phyloP scores from a whole-genome alignment of 2,797 vertebrate genomes.

The Rhabdophis nuchalis region DNA sequence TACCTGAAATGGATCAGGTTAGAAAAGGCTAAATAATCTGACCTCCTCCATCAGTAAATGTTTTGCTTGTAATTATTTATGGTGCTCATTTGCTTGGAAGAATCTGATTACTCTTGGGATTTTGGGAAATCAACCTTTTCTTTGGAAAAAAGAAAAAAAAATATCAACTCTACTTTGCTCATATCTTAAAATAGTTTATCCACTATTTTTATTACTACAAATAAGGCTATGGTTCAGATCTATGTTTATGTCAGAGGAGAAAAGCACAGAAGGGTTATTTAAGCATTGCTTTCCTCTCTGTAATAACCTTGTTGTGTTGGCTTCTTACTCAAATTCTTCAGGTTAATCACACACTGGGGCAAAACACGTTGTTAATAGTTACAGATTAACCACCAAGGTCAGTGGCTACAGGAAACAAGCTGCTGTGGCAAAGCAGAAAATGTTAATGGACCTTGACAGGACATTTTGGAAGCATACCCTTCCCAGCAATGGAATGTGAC shows the following conservation, averaged over 20 bases:
- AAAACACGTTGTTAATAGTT: constrained; percentile 41
- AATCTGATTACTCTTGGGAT: background rate
- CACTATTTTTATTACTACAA: background rate
- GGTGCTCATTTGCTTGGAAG: background rate
- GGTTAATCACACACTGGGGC: constrained; percentile 22
- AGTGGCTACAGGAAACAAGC: background rate
- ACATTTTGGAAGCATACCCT: constrained; percentile 11
- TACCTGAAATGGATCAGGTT: background rate
- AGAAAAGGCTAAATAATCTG: background rate
- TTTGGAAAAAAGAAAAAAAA: background rate
- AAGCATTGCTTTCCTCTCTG: constrained; percentile 7
- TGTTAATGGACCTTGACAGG: constrained; percentile 25
- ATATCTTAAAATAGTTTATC: background rate
- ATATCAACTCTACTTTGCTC: background rate
- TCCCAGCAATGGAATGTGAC: constrained; percentile 2
- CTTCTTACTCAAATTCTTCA: constrained; percentile 18
- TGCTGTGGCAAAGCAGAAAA: constrained; percentile 3
- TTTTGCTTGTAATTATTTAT: background rate
- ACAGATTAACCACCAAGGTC: constrained; percentile 41
- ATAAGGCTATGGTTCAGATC: background rate
- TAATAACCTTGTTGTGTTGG: constrained; percentile 33
- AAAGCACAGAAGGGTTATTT: constrained; percentile 1
- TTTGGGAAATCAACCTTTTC: background rate
- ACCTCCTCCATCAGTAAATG: background rate
- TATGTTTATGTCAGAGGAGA: constrained; percentile 10